Conservation (phyloP, 2,888 invertebrate genomes). For the Lymantria dispar region DNA sequence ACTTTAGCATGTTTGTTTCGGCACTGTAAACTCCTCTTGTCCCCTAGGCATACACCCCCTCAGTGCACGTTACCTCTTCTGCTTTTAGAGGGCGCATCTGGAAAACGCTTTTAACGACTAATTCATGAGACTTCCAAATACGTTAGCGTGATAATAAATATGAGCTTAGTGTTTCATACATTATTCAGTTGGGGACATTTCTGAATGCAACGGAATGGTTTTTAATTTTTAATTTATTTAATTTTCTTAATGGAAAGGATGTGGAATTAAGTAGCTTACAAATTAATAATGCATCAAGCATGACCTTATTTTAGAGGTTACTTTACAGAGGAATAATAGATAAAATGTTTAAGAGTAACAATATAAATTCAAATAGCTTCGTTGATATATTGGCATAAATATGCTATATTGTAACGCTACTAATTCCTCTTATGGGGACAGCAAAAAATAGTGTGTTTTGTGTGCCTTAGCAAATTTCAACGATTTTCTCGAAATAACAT, state of each 20-base stretch:
- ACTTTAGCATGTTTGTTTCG: constrained; percentile 56
- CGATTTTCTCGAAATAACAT: too few relatives aligned
- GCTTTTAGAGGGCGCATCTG: constrained; percentile 50
- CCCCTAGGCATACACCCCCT: constrained; percentile 7
- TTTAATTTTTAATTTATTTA: constrained; percentile 29
- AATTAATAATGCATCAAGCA: too few relatives aligned
- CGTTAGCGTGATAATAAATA: constrained; percentile 39
- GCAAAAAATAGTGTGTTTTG: too few relatives aligned
- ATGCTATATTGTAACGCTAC: too few relatives aligned
- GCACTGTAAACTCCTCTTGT: constrained; percentile 29
- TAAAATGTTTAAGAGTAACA: too few relatives aligned
- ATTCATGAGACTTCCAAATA: constrained; percentile 38
- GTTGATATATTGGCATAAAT: too few relatives aligned
- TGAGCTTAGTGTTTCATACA: constrained; percentile 30
- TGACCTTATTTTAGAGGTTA: too few relatives aligned
- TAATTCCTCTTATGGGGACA: too few relatives aligned
- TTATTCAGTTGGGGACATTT: constrained; percentile 27
- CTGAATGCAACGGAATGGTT: constrained; percentile 15
- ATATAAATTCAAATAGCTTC: too few relatives aligned
- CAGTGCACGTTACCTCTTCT: constrained; percentile 36
- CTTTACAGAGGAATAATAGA: too few relatives aligned
- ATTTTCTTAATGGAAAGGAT: constrained; percentile 6
- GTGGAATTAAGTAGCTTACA: neutral
- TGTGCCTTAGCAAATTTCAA: too few relatives aligned
- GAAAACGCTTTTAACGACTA: constrained; percentile 46